Evolutionary conservation across 2,113 vertebrate species (phyloP).

Genomic region (Eptesicus fuscus): DNA sequence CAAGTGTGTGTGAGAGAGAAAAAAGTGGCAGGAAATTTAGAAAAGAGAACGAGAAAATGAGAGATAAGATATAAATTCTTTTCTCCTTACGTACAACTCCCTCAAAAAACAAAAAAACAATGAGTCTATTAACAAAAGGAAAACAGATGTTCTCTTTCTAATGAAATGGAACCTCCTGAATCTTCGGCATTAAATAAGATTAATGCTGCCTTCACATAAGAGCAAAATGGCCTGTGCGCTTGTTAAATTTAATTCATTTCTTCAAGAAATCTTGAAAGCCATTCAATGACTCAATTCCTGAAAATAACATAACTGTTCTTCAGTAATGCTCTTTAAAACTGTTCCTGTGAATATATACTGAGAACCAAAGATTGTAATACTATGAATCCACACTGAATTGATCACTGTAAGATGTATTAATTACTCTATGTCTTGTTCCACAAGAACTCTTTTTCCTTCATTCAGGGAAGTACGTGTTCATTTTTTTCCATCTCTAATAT

Average conservation of each 20-base stretch:
- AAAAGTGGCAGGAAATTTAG: neutral
- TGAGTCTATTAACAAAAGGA: neutral
- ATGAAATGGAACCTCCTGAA: neutral
- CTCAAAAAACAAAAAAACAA: neutral
- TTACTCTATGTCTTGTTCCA: neutral
- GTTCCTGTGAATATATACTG: neutral
- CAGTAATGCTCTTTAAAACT: neutral
- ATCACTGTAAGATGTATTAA: neutral
- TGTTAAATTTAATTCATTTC: neutral
- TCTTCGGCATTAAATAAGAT: neutral
- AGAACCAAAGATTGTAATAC: neutral
- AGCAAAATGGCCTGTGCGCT: neutral
- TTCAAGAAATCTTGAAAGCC: conserved; percentile 20
- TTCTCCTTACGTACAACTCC: neutral
- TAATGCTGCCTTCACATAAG: neutral
- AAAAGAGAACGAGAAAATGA: neutral
- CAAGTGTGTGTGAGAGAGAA: neutral
- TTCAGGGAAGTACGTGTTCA: neutral
- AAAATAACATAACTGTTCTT: neutral
- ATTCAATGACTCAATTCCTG: neutral
- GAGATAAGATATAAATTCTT: conserved; percentile 29
- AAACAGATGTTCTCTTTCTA: conserved; percentile 2
- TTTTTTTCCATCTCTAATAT: neutral
- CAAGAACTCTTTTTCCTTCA: neutral
- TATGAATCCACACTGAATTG: neutral